These are phyloP conservation scores for Riptortus pedestris DNA, from an alignment of 1,140 invertebrate genomes.

Conservation along the genomic window DNA sequence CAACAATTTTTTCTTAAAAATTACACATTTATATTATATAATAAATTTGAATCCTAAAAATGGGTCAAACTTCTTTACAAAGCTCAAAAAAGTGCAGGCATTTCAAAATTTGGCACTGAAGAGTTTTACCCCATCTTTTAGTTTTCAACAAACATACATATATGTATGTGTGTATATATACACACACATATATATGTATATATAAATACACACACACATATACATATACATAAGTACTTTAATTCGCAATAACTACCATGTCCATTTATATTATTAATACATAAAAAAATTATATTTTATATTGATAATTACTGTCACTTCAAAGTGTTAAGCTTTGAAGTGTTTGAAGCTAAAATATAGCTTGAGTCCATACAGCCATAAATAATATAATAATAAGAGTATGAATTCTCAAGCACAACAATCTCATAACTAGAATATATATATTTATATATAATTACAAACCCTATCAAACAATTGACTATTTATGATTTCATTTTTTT, in stretches of 20 bases:
- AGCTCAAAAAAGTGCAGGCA: constrained; percentile 13
- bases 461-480: constrained; percentile 9
- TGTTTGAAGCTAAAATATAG: constrained; percentile 4
- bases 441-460: constrained; percentile 11
- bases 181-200: neutral
- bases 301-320: neutral
- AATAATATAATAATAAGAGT: neutral
- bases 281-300: neutral
- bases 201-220: neutral
- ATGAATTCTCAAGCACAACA: constrained; percentile 11
- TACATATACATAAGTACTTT: neutral
- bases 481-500: constrained; percentile 5
- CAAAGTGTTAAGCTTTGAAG: neutral
- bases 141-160: neutral
- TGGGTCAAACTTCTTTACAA: constrained; percentile 1
- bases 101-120: constrained; percentile 12
- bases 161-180: neutral
- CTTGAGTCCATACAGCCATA: constrained; percentile 4
- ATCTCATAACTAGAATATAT: constrained; percentile 9
- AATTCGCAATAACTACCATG: neutral
- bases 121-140: constrained; percentile 11
- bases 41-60: constrained; percentile 9
- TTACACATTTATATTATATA: constrained; percentile 6
- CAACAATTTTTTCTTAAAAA: neutral
- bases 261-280: neutral